These are phyloP conservation scores for Oryzias curvinotus DNA, from an alignment of 2,113 vertebrate genomes.

Conservation along the genomic window DNA sequence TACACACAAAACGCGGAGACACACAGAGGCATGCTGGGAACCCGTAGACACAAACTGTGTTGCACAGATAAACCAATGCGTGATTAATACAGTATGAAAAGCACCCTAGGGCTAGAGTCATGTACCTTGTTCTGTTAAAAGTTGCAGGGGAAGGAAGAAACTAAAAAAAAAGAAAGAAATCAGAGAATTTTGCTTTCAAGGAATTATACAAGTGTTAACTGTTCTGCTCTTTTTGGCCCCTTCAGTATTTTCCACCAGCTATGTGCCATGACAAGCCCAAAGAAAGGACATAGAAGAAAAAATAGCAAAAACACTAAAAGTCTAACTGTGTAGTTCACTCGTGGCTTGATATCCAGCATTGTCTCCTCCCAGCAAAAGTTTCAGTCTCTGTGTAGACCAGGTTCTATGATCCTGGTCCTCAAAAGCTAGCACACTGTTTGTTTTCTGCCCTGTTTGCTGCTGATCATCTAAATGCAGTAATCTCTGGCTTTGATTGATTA, in stretches of 20 bases:
- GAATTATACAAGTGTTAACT: background rate
- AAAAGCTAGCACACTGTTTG: no score
- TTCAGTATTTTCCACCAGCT: slow-evolving; percentile 7
- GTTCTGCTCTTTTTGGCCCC: no score
- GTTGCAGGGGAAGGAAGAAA: background rate
- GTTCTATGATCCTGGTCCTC: no score
- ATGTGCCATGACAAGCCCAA: slow-evolving; percentile 2
- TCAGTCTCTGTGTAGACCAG: no score
- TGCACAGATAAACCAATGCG: slow-evolving; percentile 27
- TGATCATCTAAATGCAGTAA: no score
- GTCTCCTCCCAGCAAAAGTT: no score
- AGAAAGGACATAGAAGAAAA: background rate
- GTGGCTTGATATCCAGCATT: no score
- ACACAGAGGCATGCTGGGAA: slow-evolving; percentile 26
- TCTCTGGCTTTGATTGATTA: no score
- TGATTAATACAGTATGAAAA: slow-evolving; percentile 40
- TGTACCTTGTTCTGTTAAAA: slow-evolving; percentile 21
- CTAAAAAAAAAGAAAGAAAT: slow-evolving; percentile 38
- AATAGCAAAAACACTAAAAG: slow-evolving; percentile 3
- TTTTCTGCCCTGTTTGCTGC: no score
- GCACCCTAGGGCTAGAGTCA: slow-evolving; percentile 25
- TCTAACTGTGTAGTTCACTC: background rate
- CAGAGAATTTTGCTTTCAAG: slow-evolving; percentile 14
- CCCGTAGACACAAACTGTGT: slow-evolving; percentile 18
- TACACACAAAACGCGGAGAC: slow-evolving; percentile 8